A percentile compares a stretch with the other conserved stretches of the same genome.
Conservation (phyloP, 2,888 invertebrate genomes). For the Allacma fusca region DNA sequence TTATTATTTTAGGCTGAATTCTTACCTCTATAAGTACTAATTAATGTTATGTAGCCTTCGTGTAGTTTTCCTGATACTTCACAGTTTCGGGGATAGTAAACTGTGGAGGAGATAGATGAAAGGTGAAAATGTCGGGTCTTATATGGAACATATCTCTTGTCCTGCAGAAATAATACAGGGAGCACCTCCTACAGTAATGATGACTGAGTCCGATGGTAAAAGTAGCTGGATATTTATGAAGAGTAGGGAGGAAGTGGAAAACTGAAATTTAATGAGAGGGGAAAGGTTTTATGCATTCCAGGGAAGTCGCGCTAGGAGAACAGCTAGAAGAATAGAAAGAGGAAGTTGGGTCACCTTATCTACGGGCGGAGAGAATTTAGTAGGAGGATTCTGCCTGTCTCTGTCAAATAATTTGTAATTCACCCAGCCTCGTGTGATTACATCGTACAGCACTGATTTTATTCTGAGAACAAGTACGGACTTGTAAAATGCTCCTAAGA, state of each 20-base stretch:
- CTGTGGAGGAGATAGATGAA: too few species aligned
- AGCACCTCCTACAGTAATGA: too few species aligned
- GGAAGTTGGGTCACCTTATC: neutral
- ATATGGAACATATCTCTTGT: too few species aligned
- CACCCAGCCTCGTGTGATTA: slow-evolving; percentile 54
- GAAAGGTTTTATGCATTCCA: slow-evolving; percentile 49
- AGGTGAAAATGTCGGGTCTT: too few species aligned
- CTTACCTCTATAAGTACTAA: too few species aligned
- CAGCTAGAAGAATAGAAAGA: neutral
- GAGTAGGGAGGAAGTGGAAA: slow-evolving; percentile 7
- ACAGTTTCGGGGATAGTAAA: too few species aligned
- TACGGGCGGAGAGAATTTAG: slow-evolving; percentile 35
- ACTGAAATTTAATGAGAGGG: slow-evolving; percentile 24
- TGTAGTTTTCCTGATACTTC: too few species aligned
- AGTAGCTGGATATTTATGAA: neutral
- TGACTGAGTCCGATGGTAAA: neutral
- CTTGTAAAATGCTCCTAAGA: slow-evolving; percentile 7
- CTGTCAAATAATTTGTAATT: slow-evolving; percentile 61
- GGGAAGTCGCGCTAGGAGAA: slow-evolving; percentile 19
- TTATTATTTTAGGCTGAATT: too few species aligned
- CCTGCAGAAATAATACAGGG: too few species aligned
- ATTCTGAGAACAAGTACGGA: neutral
- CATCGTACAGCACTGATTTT: slow-evolving; percentile 37
- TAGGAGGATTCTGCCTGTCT: slow-evolving; percentile 42
- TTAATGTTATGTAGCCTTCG: too few species aligned